Conservation (phyloP, 2,113 vertebrate genomes). For the Hippocampus abdominalis region DNA sequence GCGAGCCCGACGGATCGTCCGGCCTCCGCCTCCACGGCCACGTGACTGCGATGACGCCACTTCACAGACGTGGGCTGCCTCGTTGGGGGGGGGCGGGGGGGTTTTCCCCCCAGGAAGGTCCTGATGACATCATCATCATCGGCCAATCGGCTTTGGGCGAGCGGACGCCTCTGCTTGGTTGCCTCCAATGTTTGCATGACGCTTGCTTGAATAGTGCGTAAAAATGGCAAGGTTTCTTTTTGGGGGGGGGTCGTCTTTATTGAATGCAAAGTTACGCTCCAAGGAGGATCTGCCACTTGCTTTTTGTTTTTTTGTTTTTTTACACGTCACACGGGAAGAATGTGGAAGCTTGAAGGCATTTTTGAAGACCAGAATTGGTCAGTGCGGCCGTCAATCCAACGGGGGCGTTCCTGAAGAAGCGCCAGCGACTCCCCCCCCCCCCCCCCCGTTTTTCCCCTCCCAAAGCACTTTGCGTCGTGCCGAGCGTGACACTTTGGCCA, state of each 20-base stretch:
- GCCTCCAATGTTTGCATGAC: constrained; percentile 2
- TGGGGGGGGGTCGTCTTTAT: neutral
- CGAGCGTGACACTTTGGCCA: no score
- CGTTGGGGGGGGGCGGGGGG: no score
- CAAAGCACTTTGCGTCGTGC: no score
- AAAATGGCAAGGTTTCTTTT: neutral
- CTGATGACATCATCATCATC: neutral
- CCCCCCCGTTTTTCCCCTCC: no score
- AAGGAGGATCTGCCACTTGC: neutral
- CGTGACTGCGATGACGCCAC: neutral
- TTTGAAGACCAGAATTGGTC: neutral
- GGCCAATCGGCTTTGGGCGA: neutral
- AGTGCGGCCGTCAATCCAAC: neutral
- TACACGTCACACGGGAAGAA: neutral
- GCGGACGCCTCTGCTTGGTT: neutral
- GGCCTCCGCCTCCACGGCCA: constrained; percentile 31
- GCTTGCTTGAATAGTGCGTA: neutral
- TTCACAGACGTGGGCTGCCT: neutral
- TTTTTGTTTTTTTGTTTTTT: neutral
- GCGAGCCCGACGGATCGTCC: constrained; percentile 8
- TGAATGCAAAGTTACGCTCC: neutral
- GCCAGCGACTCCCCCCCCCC: no score
- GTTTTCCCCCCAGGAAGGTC: neutral
- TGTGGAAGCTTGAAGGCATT: neutral
- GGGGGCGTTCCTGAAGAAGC: neutral